Conservation (phyloP, 1,140 invertebrate genomes). For the Calephelis nemesis region DNA sequence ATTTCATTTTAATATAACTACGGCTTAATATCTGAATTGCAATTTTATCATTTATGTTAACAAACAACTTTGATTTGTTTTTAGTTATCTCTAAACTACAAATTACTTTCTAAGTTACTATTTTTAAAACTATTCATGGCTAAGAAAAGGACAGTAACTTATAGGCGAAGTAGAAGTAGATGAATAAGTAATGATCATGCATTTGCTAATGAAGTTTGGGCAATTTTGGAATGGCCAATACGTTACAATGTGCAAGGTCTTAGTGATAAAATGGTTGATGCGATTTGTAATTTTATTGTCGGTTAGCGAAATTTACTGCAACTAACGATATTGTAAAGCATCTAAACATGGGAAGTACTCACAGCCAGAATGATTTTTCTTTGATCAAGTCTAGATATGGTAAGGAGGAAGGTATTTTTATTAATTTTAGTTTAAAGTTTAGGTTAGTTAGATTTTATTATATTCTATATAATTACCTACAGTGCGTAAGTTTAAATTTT, state of each 20-base stretch:
- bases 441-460: constrained; percentile 59
- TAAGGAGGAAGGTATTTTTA: constrained; percentile 57
- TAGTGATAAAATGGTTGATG: constrained; percentile 15
- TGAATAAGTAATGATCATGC: constrained; percentile 24
- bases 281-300: constrained; percentile 51
- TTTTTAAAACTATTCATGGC: constrained; percentile 47
- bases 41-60: constrained; percentile 73
- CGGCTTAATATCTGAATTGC: constrained; percentile 75
- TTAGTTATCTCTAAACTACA: constrained; percentile 66
- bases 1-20: constrained; percentile 64
- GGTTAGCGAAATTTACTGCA: constrained; percentile 45
- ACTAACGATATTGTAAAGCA: constrained; percentile 51
- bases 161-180: constrained; percentile 25
- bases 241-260: neutral
- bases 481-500: constrained; percentile 73
- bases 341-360: constrained; percentile 69
- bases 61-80: constrained; percentile 74
- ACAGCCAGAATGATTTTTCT: constrained; percentile 77
- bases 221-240: constrained; percentile 1
- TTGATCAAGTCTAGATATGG: constrained; percentile 72
- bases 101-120: constrained; percentile 60
- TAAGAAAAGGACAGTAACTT: constrained; percentile 38
- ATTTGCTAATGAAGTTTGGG: constrained; percentile 8
- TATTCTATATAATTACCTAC: constrained; percentile 71
- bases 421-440: constrained; percentile 61